phyloP scores from a whole-genome alignment of 2,113 vertebrate species.

The Lamprologus callipterus region DNA sequence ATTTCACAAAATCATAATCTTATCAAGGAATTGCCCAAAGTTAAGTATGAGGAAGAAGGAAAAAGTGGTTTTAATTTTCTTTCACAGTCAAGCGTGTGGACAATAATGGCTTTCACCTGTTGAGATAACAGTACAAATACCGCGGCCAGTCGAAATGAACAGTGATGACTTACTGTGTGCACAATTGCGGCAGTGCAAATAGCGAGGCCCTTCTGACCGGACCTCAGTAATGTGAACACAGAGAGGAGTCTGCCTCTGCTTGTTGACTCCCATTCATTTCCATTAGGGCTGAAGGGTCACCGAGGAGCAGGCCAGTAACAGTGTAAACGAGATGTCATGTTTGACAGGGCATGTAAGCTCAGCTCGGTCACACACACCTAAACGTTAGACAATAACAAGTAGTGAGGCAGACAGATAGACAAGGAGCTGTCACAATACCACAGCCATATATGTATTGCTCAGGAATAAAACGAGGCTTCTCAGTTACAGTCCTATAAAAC shows the following conservation, averaged over 20 bases:
- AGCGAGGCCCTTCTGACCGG: constrained; percentile 18
- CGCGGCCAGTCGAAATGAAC: constrained; percentile 23
- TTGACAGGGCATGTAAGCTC: constrained; percentile 39
- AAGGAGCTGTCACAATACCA: constrained; percentile 48
- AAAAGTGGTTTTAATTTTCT: constrained; percentile 9
- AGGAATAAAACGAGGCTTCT: constrained; percentile 49
- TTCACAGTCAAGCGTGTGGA: constrained; percentile 4
- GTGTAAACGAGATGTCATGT: constrained; percentile 42
- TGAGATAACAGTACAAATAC: constrained; percentile 42
- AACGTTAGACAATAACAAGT: constrained; percentile 15
- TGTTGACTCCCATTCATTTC: constrained; percentile 32
- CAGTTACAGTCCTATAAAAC: constrained; percentile 60
- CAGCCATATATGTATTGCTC: not conserved
- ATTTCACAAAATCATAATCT: constrained; percentile 4
- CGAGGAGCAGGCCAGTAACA: not conserved
- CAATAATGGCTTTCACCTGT: constrained; percentile 41
- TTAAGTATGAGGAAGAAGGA: not conserved
- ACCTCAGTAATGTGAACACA: constrained; percentile 45
- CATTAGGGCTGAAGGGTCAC: constrained; percentile 10
- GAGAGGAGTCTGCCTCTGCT: constrained; percentile 35
- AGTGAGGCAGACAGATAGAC: not conserved
- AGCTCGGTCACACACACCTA: constrained; percentile 30
- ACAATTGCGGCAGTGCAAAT: constrained; percentile 30
- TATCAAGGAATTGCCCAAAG: constrained; percentile 37
- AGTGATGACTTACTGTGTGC: constrained; percentile 3